phyloP scores from a whole-genome alignment of 1,140 invertebrate species.

The Hormaphis cornu region DNA sequence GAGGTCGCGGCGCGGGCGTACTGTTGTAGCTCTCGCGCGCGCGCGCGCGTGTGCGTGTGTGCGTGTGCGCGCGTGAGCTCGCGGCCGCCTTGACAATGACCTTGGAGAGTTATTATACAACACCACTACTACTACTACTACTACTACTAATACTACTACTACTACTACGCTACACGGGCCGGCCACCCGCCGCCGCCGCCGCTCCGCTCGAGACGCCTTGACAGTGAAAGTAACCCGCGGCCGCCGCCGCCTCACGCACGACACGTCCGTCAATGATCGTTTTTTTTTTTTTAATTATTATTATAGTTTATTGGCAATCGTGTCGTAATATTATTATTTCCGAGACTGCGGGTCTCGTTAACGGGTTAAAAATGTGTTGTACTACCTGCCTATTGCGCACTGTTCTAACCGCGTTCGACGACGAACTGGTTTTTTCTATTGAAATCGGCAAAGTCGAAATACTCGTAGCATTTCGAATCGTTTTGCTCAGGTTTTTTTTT shows the following conservation, averaged over 20 bases:
- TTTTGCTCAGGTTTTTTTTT: too few species aligned
- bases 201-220: background rate
- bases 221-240: constrained; percentile 19
- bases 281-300: background rate
- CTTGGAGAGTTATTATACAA: constrained; percentile 31
- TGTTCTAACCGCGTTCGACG: too few species aligned
- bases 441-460: too few species aligned
- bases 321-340: background rate
- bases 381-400: too few species aligned
- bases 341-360: too few species aligned
- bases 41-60: background rate
- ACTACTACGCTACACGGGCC: background rate
- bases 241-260: background rate
- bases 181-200: background rate
- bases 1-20: constrained; percentile 8
- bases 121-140: background rate
- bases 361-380: too few species aligned
- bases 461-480: too few species aligned
- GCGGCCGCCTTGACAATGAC: constrained; percentile 14
- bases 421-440: too few species aligned
- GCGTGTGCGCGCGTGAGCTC: background rate
- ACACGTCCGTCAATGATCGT: background rate
- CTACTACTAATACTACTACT: too few species aligned
- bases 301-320: background rate
- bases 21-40: too few species aligned